phyloP scores from a whole-genome alignment of 2,113 vertebrate species.

The Alexandromys fortis region DNA sequence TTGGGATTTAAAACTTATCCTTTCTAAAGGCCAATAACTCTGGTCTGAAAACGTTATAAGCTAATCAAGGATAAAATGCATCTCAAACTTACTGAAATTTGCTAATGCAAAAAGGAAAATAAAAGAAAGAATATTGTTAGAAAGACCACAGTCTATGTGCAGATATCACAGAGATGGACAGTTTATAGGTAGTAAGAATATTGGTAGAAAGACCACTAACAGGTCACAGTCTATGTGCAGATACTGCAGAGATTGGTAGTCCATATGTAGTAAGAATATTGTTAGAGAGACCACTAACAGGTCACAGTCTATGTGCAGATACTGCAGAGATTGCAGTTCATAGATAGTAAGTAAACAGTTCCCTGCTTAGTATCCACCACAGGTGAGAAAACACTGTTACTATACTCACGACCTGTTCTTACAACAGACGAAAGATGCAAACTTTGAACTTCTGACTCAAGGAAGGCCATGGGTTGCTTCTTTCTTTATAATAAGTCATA shows the following conservation, averaged over 20 bases:
- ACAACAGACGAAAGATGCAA: neutral
- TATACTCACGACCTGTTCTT: neutral
- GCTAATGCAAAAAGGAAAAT: slow-evolving; percentile 21
- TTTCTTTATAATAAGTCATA: neutral
- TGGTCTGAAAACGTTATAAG: neutral
- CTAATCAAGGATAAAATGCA: slow-evolving; percentile 5
- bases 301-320: neutral
- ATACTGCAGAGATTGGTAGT: too few species aligned
- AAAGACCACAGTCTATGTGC: neutral
- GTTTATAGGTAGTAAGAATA: neutral
- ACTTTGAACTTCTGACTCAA: neutral
- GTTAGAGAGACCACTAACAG: neutral
- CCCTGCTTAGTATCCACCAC: neutral
- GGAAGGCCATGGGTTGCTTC: neutral
- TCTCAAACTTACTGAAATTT: slow-evolving; percentile 42
- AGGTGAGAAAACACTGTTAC: slow-evolving; percentile 10
- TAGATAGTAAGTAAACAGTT: neutral
- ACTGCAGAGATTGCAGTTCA: too few species aligned
- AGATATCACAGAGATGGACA: too few species aligned
- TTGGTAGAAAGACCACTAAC: neutral
- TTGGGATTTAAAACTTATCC: neutral
- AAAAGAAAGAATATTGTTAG: slow-evolving; percentile 44
- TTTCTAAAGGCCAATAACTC: slow-evolving; percentile 12
- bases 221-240: neutral
- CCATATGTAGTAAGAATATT: slow-evolving; percentile 5